Conservation (phyloP, 2,113 vertebrate genomes). For the Mastomys coucha region DNA sequence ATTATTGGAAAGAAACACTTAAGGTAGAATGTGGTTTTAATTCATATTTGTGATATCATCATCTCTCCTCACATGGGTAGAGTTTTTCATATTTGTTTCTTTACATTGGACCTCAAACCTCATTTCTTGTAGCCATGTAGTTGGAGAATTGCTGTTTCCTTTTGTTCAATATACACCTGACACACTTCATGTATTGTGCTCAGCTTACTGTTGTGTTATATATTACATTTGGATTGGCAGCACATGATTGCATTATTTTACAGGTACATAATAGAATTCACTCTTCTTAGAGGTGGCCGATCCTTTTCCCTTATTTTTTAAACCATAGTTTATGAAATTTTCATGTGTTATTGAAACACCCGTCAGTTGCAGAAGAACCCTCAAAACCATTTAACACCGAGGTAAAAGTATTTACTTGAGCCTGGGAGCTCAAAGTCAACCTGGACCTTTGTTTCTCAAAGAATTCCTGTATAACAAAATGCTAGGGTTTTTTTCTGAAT, state of each 20-base stretch:
- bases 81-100: conserved; percentile 40
- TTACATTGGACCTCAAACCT: neutral
- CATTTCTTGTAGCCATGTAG: neutral
- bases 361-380: conserved; percentile 12
- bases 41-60: conserved; percentile 29
- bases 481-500: neutral
- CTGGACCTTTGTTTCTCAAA: neutral
- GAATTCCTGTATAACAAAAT: conserved; percentile 3
- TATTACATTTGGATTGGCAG: conserved; percentile 18
- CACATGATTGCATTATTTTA: neutral
- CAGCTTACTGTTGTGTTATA: neutral
- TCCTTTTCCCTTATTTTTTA: conserved; percentile 16
- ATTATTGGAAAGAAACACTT: neutral
- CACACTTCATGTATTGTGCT: neutral
- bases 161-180: conserved; percentile 17
- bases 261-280: neutral
- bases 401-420: neutral
- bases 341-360: neutral
- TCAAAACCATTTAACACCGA: neutral
- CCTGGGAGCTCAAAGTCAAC: neutral
- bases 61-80: neutral
- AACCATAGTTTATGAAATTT: neutral
- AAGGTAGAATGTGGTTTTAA: conserved; percentile 35
- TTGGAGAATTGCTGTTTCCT: neutral
- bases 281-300: neutral